Conservation (phyloP, 2,888 invertebrate genomes). For the Hyposoter didymator region DNA sequence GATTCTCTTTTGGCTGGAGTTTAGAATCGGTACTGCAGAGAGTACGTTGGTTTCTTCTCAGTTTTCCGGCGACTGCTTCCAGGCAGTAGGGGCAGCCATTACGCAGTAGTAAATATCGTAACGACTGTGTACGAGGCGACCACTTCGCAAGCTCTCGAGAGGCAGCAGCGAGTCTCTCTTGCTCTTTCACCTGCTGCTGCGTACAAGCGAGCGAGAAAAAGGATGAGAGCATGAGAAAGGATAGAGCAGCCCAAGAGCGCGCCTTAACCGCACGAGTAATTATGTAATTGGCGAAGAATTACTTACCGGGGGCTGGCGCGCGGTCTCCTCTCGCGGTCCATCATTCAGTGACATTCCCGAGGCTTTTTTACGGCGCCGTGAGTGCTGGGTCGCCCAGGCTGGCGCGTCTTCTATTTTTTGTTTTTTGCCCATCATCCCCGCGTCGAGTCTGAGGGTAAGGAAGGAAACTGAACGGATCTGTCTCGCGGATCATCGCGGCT, state of each 20-base stretch:
- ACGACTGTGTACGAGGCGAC: conserved; percentile 78
- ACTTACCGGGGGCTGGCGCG: conserved; percentile 79
- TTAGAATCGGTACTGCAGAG: conserved; percentile 45
- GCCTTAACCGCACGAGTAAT: conserved; percentile 81
- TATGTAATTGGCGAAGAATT: conserved; percentile 84
- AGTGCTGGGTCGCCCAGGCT: conserved; percentile 78
- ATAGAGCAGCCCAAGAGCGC: conserved; percentile 67
- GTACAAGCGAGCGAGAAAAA: background rate
- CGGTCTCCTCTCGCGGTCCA: conserved; percentile 77
- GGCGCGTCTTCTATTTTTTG: conserved; percentile 18
- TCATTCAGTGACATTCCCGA: conserved; percentile 84
- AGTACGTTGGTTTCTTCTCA: conserved; percentile 71
- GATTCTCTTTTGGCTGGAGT: conserved; percentile 21
- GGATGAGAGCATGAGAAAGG: conserved; percentile 9
- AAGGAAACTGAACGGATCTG: conserved; percentile 34
- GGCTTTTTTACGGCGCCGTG: conserved; percentile 80
- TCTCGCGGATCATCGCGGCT: no score
- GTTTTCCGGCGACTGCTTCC: conserved; percentile 67
- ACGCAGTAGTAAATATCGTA: conserved; percentile 84
- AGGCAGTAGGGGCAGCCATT: conserved; percentile 78
- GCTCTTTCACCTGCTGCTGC: conserved; percentile 28
- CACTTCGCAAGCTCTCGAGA: conserved; percentile 41
- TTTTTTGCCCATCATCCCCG: conserved; percentile 6
- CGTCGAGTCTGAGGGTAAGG: background rate
- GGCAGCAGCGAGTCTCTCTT: conserved; percentile 28